phyloP scores from a whole-genome alignment of 2,888 invertebrate species.

The Cosmia pyralina region DNA sequence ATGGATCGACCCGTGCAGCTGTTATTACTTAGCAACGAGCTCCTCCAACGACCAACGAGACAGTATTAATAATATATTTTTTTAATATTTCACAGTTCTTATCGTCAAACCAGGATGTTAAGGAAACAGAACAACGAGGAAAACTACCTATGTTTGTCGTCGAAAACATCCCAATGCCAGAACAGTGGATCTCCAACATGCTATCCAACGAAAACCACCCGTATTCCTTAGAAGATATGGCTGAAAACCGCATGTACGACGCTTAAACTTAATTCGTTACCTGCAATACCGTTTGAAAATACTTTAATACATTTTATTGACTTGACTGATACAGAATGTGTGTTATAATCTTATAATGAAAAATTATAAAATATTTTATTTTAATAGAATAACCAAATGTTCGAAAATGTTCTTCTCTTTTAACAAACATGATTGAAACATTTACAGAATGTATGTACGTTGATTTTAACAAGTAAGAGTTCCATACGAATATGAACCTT shows the following conservation, averaged over 20 bases:
- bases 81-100: slow-evolving; percentile 68
- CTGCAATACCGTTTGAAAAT: slow-evolving; percentile 65
- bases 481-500: background rate
- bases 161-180: slow-evolving; percentile 72
- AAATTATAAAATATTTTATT: background rate
- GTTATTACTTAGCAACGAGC: no score
- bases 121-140: slow-evolving; percentile 62
- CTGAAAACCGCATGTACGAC: slow-evolving; percentile 69
- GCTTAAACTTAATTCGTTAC: slow-evolving; percentile 43
- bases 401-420: background rate
- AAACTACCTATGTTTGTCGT: slow-evolving; percentile 69
- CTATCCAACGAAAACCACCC: slow-evolving; percentile 73
- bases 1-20: no score
- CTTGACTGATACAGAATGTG: background rate
- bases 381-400: background rate
- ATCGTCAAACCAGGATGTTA: slow-evolving; percentile 65
- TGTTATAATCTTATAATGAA: background rate
- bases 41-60: no score
- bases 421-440: background rate
- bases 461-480: background rate
- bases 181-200: slow-evolving; percentile 69
- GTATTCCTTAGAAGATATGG: slow-evolving; percentile 71
- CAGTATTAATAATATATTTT: background rate
- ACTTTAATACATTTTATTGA: slow-evolving; percentile 29
- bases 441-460: no score